A percentile compares a stretch with the other conserved stretches of the same genome.
Conservation (phyloP, 2,797 vertebrate genomes). For the Liasis olivaceus region DNA sequence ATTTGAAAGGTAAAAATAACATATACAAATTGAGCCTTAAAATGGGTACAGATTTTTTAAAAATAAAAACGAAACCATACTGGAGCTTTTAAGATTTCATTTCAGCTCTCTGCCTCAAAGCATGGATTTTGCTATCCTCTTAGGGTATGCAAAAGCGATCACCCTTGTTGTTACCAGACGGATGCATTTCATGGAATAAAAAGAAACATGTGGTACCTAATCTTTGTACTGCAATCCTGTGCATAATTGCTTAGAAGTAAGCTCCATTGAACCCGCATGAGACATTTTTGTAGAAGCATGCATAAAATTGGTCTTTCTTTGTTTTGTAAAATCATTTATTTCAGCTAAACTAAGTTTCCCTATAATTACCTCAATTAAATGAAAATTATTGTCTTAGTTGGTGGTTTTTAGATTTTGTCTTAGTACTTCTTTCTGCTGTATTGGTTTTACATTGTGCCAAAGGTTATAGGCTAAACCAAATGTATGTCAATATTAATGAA, state of each 20-base stretch:
- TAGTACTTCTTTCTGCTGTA: not conserved
- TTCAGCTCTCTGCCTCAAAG: not conserved
- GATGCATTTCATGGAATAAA: not conserved
- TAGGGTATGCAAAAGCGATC: not conserved
- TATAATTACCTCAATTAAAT: not conserved
- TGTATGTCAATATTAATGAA: not conserved
- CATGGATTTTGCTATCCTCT: not conserved
- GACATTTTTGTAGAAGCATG: not conserved
- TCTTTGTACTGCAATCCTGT: not conserved
- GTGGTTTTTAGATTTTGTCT: not conserved
- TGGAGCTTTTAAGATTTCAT: not conserved
- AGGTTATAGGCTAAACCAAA: not conserved
- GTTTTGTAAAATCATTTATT: slow-evolving; percentile 1
- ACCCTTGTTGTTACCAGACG: not conserved
- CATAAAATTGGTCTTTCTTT: not conserved
- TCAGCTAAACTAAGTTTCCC: not conserved
- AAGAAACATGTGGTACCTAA: not conserved
- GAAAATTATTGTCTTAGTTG: not conserved
- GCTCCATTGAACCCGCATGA: not conserved
- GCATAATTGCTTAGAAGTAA: not conserved
- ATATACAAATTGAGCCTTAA: not conserved
- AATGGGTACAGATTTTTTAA: not conserved
- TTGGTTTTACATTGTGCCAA: not conserved
- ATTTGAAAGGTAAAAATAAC: not conserved
- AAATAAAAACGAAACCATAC: not conserved